Evolutionary conservation across 2,113 vertebrate species (phyloP), one percentile per base, ranked within the genome.

Genomic region (Geococcyx californianus): DNA sequence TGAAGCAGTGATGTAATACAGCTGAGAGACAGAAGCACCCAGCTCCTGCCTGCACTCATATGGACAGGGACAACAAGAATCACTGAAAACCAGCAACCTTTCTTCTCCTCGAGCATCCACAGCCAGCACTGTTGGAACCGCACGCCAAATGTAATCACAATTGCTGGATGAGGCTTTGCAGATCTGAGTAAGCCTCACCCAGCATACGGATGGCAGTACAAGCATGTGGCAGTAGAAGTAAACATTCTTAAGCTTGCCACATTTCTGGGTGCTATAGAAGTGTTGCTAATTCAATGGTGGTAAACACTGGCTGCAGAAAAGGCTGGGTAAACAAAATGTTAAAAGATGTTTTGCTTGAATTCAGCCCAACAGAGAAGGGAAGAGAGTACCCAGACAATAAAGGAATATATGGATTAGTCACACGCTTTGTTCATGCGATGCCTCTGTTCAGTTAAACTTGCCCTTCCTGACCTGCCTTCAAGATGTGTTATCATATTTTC

Each of bases 401-500:
- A 95, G 94, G 87, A 82, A 91, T 84, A 74, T 91, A 76, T 59
- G 72, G 87, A 88, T 40, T 49, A 94, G 89, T 67, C 38, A 0
- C 45, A 47, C 2, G 1, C 62, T 56, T 87, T 66, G 75, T 66
- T 92, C 63, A 29, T n/a, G 64, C 10, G 3, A 44, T 80, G 63
- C 79, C 75, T 94, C 70, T 77, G 85, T 67, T 84, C 83, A 56
- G 63, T 66, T 72, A 87, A 89, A 93, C 89, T 54, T 38, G 31
- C 75, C 84, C 73, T 90, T 69, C 70, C 87, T 60, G 83, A 93
- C 93, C 84, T 85, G 74, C 88, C 89, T 96, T 91, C 29, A 52
- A 74, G 93, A 95, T 85, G 74, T 55, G 90, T 88, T 97, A 84
- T 93, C 79, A 56, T 95, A 93, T 92, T 95, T 96, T 94, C 83